A percentile compares a stretch with the other conserved stretches of the same genome.
Conservation (phyloP, 2,113 vertebrate species). For the Triplophysa rosa region DNA sequence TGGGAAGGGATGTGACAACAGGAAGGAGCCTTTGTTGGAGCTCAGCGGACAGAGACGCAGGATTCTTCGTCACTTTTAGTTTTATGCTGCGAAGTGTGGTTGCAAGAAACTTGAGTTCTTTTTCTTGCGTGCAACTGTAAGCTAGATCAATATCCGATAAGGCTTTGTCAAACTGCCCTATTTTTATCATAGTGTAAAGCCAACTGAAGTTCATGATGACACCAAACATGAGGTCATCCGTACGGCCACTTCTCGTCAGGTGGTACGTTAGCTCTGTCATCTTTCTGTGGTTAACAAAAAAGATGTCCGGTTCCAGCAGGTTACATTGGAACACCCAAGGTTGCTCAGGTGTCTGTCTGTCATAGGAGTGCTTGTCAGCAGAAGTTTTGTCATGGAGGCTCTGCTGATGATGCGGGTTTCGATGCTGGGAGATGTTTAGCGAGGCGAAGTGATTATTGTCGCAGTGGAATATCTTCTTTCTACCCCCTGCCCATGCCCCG, state of each 20-base stretch:
- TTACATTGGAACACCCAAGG: constrained; percentile 99
- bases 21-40: constrained; percentile 95
- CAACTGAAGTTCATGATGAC: constrained; percentile 99
- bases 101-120: constrained; percentile 95
- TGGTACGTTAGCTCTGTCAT: constrained; percentile 96
- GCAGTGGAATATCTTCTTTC: constrained; percentile 89
- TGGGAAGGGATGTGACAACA: constrained; percentile 93
- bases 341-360: constrained; percentile 93
- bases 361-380: constrained; percentile 87
- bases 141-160: constrained; percentile 91
- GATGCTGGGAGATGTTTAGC: constrained; percentile 78
- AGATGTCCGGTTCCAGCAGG: constrained; percentile 93
- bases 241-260: constrained; percentile 88
- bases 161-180: constrained; percentile 94
- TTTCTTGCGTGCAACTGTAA: constrained; percentile 91
- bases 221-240: constrained; percentile 91
- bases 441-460: constrained; percentile 85
- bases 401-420: constrained; percentile 79
- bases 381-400: constrained; percentile 82
- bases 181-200: constrained; percentile 99
- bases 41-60: constrained; percentile 92
- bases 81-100: constrained; percentile 89
- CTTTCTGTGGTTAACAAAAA: constrained; percentile 98
- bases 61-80: constrained; percentile 87
- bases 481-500: constrained; percentile 92